These are phyloP conservation scores for Oncorhynchus gorbuscha DNA, from an alignment of 2,113 vertebrate species.

Conservation along the genomic window DNA sequence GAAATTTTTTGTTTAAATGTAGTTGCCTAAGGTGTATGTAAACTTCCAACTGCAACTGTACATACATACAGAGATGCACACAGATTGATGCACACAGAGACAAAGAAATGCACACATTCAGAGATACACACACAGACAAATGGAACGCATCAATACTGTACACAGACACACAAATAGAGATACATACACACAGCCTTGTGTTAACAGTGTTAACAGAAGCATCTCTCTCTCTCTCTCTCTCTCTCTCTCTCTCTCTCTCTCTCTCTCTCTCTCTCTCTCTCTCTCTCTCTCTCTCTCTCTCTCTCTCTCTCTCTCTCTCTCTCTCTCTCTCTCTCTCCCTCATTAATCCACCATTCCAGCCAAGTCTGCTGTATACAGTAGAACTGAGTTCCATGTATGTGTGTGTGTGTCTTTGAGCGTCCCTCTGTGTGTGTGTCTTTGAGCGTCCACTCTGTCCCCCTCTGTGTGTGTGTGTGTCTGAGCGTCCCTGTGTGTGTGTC, in stretches of 20 bases:
- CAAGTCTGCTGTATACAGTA: background rate
- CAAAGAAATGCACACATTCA: background rate
- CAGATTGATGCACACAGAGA: background rate
- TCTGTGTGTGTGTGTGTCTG: background rate
- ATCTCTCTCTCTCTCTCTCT: too few species aligned
- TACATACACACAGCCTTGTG: background rate
- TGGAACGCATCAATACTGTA: background rate
- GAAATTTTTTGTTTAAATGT: too few species aligned
- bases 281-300: too few species aligned
- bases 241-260: too few species aligned
- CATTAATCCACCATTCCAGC: background rate
- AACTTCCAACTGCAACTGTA: too few species aligned
- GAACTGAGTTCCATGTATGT: background rate
- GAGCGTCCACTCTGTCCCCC: too few species aligned
- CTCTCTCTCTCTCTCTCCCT: background rate
- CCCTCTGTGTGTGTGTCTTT: background rate
- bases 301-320: too few species aligned
- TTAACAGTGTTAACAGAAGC: background rate
- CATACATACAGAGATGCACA: background rate
- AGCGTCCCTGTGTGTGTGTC: background rate
- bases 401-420: background rate
- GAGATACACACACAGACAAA: background rate
- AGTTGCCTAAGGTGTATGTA: too few species aligned
- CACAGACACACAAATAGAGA: slow-evolving; percentile 1
- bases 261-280: too few species aligned